phyloP scores from a whole-genome alignment of 2,888 invertebrate genomes.

The Chromoteleia sp. region DNA sequence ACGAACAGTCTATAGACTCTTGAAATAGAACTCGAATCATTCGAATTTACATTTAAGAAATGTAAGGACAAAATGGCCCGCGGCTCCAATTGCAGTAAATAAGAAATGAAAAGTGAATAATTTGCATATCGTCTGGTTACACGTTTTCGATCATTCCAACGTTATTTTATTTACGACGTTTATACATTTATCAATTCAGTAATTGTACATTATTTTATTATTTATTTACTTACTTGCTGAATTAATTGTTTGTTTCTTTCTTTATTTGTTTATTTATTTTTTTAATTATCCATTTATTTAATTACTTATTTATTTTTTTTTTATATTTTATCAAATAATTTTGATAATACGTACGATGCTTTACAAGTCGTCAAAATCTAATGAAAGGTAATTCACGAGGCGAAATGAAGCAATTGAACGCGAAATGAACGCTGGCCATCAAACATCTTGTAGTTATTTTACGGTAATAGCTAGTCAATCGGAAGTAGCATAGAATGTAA shows the following conservation, averaged over 20 bases:
- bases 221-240: too few species aligned
- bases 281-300: too few species aligned
- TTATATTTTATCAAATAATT: neutral
- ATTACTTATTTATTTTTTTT: too few species aligned
- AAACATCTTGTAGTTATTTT: conserved; percentile 23
- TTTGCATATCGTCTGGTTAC: conserved; percentile 7
- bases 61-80: conserved; percentile 33
- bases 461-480: conserved; percentile 32
- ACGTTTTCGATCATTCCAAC: neutral
- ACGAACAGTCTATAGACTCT: conserved; percentile 40
- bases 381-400: too few species aligned
- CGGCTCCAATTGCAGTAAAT: conserved; percentile 20
- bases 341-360: too few species aligned
- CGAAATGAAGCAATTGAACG: neutral
- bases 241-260: too few species aligned
- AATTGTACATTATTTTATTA: too few species aligned
- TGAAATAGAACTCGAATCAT: conserved; percentile 41
- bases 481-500: conserved; percentile 36
- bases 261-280: too few species aligned
- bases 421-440: neutral
- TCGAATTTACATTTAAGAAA: conserved; percentile 53
- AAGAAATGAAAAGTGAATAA: conserved; percentile 15
- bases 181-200: neutral
- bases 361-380: too few species aligned
- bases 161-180: neutral